These are phyloP conservation scores for Anolis apletophallus DNA, from an alignment of 2,797 vertebrate species.

Conservation along the genomic window DNA sequence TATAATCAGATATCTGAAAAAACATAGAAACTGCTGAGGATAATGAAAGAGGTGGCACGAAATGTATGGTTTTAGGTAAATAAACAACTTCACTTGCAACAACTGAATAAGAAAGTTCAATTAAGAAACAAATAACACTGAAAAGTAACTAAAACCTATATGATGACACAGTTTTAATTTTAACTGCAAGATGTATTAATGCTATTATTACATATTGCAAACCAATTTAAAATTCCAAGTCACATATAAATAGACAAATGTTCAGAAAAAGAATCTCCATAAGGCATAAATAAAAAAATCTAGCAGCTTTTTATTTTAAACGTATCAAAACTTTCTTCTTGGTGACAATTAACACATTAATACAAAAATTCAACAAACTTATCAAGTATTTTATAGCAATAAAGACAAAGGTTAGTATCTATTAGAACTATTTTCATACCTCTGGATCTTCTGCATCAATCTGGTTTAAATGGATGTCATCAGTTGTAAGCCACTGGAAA, in stretches of 20 bases:
- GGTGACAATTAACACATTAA: neutral
- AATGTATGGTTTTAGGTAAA: neutral
- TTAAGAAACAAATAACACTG: neutral
- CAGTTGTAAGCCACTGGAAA: slow-evolving; percentile 95
- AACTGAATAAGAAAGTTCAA: neutral
- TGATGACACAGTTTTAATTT: neutral
- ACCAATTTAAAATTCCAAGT: neutral
- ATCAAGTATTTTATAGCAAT: neutral
- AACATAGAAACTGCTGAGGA: neutral
- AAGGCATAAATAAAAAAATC: neutral
- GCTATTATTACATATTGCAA: neutral
- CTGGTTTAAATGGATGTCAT: slow-evolving; percentile 91
- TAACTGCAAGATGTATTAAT: neutral
- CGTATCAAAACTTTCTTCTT: neutral
- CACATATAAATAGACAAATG: neutral
- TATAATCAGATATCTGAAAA: slow-evolving; percentile 93
- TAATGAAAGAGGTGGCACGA: neutral
- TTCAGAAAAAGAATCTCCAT: neutral
- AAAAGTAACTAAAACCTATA: neutral
- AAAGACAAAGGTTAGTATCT: neutral
- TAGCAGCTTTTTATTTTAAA: neutral
- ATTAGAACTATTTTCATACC: slow-evolving; percentile 75
- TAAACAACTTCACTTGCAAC: neutral
- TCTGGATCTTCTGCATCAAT: slow-evolving; percentile 96
- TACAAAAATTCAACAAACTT: neutral